Conservation (phyloP, 2,113 vertebrate genomes). For the Gallinago paraguaiae region DNA sequence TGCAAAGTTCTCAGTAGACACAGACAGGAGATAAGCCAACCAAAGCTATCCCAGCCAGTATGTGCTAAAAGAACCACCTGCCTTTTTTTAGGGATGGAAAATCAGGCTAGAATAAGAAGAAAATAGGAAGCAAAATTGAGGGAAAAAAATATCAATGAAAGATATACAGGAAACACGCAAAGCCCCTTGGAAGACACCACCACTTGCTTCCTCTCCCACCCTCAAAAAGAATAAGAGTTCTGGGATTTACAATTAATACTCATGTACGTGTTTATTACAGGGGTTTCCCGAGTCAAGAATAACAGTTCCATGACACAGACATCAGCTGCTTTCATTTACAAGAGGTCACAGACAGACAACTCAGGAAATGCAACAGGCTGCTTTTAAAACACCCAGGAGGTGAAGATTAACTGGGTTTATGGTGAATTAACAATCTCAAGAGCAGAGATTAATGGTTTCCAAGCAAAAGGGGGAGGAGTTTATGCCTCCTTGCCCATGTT, state of each 20-base stretch:
- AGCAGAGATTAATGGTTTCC: conserved; percentile 41
- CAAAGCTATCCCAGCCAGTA: not conserved
- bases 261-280: not conserved
- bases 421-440: conserved; percentile 22
- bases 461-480: conserved; percentile 42
- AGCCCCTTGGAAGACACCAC: not conserved
- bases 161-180: not conserved
- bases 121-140: not conserved
- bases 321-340: conserved; percentile 32
- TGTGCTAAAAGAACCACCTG: not conserved
- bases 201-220: not conserved
- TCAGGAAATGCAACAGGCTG: conserved; percentile 14
- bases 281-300: not conserved
- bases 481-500: not conserved
- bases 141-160: not conserved
- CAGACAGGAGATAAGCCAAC: not conserved
- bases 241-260: not conserved
- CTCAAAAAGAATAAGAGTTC: not conserved
- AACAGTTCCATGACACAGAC: not conserved
- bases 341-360: conserved; percentile 15
- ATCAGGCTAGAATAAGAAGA: not conserved
- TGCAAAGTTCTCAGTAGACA: not conserved
- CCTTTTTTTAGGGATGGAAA: not conserved
- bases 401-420: conserved; percentile 21
- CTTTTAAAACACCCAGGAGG: conserved; percentile 54